These are phyloP conservation scores for Ictalurus furcatus DNA, from an alignment of 2,113 vertebrate genomes.

Conservation along the genomic window DNA sequence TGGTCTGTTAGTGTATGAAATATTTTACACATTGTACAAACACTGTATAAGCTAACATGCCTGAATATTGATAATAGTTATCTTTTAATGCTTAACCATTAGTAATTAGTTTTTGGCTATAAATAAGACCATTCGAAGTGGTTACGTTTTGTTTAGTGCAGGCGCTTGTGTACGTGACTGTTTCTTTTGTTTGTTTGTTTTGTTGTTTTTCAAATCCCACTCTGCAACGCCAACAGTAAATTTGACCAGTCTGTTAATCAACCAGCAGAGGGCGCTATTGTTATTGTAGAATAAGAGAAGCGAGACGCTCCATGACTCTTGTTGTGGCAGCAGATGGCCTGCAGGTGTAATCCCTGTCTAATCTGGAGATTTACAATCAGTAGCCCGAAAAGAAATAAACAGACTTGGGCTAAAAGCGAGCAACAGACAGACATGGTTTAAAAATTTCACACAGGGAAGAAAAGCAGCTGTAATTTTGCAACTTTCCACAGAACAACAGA, in stretches of 20 bases:
- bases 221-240: neutral
- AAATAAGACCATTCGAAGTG: neutral
- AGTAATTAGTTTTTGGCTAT: neutral
- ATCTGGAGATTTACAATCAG: constrained; percentile 37
- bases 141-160: neutral
- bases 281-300: neutral
- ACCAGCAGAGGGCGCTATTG: constrained; percentile 25
- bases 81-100: neutral
- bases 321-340: constrained; percentile 41
- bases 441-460: neutral
- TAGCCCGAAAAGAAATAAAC: neutral
- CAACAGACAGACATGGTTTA: neutral
- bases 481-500: constrained; percentile 47
- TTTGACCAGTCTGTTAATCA: neutral
- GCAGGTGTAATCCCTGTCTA: constrained; percentile 47
- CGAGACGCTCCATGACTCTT: neutral
- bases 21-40: neutral
- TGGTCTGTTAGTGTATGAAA: neutral
- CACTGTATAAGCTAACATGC: neutral
- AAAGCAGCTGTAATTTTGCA: neutral
- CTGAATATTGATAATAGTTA: neutral
- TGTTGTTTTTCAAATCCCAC: neutral
- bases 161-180: neutral
- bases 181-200: neutral
- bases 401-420: neutral